These are phyloP conservation scores for Mergus octosetaceus DNA, from an alignment of 2,797 vertebrate genomes.

Conservation along the genomic window DNA sequence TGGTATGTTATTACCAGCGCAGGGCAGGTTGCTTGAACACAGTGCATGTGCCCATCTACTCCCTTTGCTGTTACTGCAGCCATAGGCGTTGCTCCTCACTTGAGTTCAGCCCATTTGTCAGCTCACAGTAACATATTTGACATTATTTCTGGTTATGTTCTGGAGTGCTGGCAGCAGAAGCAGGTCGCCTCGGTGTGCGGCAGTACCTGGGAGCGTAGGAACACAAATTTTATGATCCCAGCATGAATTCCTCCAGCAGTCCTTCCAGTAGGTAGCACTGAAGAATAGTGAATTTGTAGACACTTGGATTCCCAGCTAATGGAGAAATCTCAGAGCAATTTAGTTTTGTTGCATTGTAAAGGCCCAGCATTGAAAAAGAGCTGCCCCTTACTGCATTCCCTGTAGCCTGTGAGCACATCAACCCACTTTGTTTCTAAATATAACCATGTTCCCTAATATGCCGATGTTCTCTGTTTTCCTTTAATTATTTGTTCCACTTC, in stretches of 20 bases:
- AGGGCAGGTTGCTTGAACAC: neutral
- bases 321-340: slow-evolving; percentile 52
- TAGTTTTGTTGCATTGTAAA: slow-evolving; percentile 28
- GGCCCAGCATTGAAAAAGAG: neutral
- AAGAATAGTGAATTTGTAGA: neutral
- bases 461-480: slow-evolving; percentile 60
- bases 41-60: neutral
- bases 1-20: no score
- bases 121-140: neutral
- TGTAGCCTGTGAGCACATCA: slow-evolving; percentile 1
- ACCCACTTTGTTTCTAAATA: slow-evolving; percentile 52
- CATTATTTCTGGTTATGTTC: neutral
- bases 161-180: neutral
- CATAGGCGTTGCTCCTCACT: neutral
- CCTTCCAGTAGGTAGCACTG: neutral
- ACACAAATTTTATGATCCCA: neutral
- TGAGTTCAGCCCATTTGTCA: neutral
- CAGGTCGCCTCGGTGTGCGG: neutral
- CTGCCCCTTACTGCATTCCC: neutral
- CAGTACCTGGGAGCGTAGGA: neutral
- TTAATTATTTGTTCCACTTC: slow-evolving; percentile 68
- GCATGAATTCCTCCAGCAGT: neutral
- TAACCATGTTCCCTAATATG: slow-evolving; percentile 33
- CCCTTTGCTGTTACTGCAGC: neutral
- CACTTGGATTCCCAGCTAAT: slow-evolving; percentile 2